phyloP scores from a whole-genome alignment of 1,140 invertebrate species.

The Tyrophagus putrescentiae region DNA sequence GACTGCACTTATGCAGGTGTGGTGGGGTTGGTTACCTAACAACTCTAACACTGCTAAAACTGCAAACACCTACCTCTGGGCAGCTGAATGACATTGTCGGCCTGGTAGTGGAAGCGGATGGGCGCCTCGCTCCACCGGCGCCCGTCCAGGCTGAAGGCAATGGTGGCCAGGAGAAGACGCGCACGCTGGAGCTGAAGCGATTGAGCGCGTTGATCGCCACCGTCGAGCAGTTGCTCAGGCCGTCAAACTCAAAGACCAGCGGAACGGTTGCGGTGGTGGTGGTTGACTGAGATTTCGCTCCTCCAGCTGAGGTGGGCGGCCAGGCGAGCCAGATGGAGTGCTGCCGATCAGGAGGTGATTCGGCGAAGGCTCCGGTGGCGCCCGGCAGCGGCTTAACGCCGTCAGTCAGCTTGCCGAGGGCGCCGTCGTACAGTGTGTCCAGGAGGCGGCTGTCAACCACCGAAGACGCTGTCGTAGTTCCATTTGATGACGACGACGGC shows the following conservation, averaged over 20 bases:
- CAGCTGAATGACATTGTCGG: conserved; percentile 63
- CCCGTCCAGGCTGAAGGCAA: conserved; percentile 1
- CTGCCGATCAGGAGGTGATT: too few relatives aligned
- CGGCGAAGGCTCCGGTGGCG: too few relatives aligned
- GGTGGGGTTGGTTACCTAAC: too few relatives aligned
- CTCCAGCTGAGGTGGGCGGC: too few relatives aligned
- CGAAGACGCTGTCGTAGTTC: too few relatives aligned
- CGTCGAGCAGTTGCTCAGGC: conserved; percentile 64
- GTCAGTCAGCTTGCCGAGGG: conserved; percentile 70
- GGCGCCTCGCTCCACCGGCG: not conserved
- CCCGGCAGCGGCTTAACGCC: conserved; percentile 46
- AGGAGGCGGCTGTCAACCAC: conserved; percentile 51
- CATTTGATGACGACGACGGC: too few relatives aligned
- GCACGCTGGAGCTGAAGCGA: conserved; percentile 47
- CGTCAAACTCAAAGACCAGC: conserved; percentile 72
- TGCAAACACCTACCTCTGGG: conserved; percentile 40
- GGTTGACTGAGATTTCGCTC: too few relatives aligned
- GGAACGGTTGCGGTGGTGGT: conserved; percentile 37
- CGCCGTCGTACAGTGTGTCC: conserved; percentile 85
- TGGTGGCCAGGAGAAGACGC: conserved; percentile 38
- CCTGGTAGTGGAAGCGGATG: conserved; percentile 41
- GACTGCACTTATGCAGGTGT: too few relatives aligned
- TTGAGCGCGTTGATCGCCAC: conserved; percentile 64
- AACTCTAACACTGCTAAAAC: too few relatives aligned
- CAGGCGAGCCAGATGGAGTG: too few relatives aligned